Conservation (phyloP, 53 echinoderm and acorn worm species). For the Astropecten irregularis region DNA sequence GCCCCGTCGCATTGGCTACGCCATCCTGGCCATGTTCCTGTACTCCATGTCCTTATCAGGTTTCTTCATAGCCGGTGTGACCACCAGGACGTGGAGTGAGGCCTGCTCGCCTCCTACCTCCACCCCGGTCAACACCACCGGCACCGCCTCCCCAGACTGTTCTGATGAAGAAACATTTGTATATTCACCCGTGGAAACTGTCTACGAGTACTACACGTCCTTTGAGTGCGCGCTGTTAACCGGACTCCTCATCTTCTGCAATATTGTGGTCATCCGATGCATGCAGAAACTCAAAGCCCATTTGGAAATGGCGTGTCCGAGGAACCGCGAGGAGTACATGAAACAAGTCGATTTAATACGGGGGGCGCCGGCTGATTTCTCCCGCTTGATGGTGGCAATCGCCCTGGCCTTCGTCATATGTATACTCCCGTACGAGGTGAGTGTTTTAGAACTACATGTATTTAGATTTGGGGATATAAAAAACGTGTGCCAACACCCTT, state of each 20-base stretch:
- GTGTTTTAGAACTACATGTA: not conserved
- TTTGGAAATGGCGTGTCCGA: slow-evolving; percentile 74
- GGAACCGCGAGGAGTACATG: slow-evolving; percentile 86
- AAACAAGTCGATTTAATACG: slow-evolving; percentile 89
- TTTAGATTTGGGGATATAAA: too few relatives aligned
- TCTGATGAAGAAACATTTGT: too few relatives aligned
- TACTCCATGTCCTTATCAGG: slow-evolving; percentile 62
- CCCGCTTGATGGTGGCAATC: slow-evolving; percentile 88
- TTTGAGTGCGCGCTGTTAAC: slow-evolving; percentile 68
- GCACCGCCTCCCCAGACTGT: not conserved
- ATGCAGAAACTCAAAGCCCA: slow-evolving; percentile 70
- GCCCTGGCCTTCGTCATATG: slow-evolving; percentile 75
- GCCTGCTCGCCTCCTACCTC: not conserved
- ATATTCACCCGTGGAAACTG: slow-evolving; percentile 26
- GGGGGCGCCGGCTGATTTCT: slow-evolving; percentile 92
- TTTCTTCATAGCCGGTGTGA: slow-evolving; percentile 53
- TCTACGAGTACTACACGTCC: slow-evolving; percentile 69
- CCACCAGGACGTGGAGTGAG: not conserved
- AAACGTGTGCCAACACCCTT: too few relatives aligned
- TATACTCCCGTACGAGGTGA: slow-evolving; percentile 91
- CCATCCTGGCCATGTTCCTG: slow-evolving; percentile 32
- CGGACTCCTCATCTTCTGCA: slow-evolving; percentile 70
- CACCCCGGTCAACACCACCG: not conserved
- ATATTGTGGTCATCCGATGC: slow-evolving; percentile 79
- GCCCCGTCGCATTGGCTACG: slow-evolving; percentile 46